phyloP scores from a whole-genome alignment of 2,797 vertebrate genomes.

The Sebastes kiyomatsui region DNA sequence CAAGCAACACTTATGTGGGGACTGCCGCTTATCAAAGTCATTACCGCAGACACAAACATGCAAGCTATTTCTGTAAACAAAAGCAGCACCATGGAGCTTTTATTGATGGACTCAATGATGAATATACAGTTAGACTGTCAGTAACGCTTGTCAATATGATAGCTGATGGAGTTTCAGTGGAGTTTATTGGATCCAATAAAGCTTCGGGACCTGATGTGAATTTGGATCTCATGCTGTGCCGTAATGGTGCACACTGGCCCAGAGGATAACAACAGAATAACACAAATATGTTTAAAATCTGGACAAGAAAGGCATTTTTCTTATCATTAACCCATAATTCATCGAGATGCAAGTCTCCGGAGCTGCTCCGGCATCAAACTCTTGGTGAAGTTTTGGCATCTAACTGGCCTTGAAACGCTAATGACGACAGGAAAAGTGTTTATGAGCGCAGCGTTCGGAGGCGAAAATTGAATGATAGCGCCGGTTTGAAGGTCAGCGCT shows the following conservation, averaged over 20 bases:
- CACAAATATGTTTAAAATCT: background rate
- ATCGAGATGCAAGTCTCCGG: background rate
- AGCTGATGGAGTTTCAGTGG: conserved; percentile 20
- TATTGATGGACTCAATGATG: conserved; percentile 26
- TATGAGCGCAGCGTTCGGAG: background rate
- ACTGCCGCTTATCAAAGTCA: conserved; percentile 16
- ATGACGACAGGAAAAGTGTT: background rate
- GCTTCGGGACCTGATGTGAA: background rate
- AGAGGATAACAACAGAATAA: background rate
- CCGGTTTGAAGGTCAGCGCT: conserved; percentile 57
- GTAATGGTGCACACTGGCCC: background rate
- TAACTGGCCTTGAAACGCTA: background rate
- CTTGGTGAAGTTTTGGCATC: background rate
- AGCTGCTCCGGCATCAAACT: background rate
- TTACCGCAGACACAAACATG: conserved; percentile 14
- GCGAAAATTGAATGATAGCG: conserved; percentile 27
- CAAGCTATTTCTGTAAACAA: conserved; percentile 29
- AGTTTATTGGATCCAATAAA: conserved; percentile 18
- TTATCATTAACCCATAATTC: background rate
- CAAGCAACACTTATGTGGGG: conserved; percentile 2
- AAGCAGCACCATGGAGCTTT: background rate
- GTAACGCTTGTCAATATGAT: conserved; percentile 16
- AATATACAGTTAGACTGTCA: conserved; percentile 3
- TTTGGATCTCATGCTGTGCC: background rate
- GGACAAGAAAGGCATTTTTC: background rate